Evolutionary conservation across 2,113 vertebrate genomes (phyloP).

Genomic region (Pseudonaja textilis): DNA sequence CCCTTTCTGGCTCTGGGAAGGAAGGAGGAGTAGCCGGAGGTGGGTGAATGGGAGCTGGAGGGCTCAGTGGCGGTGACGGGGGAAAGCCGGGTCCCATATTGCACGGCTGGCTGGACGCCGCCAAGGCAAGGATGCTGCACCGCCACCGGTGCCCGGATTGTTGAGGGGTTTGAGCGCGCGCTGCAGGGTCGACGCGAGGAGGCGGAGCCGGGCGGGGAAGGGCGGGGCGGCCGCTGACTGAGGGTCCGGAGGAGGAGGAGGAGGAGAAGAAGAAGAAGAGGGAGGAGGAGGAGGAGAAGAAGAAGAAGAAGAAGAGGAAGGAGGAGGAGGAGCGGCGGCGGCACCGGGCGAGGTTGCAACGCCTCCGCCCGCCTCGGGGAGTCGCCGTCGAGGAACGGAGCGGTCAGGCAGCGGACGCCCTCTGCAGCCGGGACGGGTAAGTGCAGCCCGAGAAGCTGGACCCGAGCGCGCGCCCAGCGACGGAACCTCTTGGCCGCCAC

Average conservation of each 20-base stretch:
- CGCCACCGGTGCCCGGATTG: neutral
- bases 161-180: neutral
- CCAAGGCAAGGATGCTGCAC: neutral
- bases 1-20: slow-evolving; percentile 72
- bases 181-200: slow-evolving; percentile 44
- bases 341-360: slow-evolving; percentile 6
- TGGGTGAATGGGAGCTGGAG: neutral
- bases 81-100: neutral
- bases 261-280: neutral
- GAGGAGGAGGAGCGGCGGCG: neutral
- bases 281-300: neutral
- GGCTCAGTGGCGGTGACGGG: neutral
- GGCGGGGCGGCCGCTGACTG: neutral
- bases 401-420: slow-evolving; percentile 29
- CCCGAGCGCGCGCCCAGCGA: neutral
- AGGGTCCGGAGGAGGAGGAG: slow-evolving; percentile 1
- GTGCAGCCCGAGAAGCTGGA: neutral
- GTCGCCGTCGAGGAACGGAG: slow-evolving; percentile 18
- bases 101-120: neutral
- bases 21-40: slow-evolving; percentile 53
- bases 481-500: neutral
- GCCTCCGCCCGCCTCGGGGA: slow-evolving; percentile 32
- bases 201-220: slow-evolving; percentile 51
- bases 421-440: slow-evolving; percentile 40
- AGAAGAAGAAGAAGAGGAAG: neutral